Conservation (phyloP, 92 coral and sea anemone genomes). For the Montipora capitata region DNA sequence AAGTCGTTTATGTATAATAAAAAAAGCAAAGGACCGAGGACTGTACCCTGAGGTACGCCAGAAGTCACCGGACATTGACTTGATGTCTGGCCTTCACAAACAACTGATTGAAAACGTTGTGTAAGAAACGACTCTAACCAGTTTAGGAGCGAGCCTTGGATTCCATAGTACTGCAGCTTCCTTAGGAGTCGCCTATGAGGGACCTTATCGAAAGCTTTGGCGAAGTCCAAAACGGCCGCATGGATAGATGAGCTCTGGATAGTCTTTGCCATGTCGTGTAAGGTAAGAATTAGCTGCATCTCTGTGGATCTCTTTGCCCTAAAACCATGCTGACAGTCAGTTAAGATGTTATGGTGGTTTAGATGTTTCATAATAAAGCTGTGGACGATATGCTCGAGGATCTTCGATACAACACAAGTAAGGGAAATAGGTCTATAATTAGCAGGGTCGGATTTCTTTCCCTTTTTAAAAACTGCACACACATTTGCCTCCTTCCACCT, state of each 20-base stretch:
- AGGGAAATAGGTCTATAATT: slow-evolving; percentile 59
- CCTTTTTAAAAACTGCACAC: slow-evolving; percentile 12
- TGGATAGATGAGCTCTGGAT: neutral
- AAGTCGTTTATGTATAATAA: no score
- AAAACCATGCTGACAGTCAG: slow-evolving; percentile 43
- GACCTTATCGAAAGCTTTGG: no score
- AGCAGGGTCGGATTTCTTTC: slow-evolving; percentile 45
- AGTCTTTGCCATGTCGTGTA: slow-evolving; percentile 44
- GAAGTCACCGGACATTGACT: no score
- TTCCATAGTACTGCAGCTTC: no score
- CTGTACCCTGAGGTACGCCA: no score
- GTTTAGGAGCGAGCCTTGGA: no score
- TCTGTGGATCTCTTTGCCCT: slow-evolving; percentile 17
- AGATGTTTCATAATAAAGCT: slow-evolving; percentile 58
- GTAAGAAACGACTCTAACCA: no score
- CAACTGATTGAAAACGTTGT: no score
- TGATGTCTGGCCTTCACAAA: no score
- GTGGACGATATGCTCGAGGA: slow-evolving; percentile 42
- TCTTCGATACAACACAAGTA: slow-evolving; percentile 20
- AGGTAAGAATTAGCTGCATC: slow-evolving; percentile 38
- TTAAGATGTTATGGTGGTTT: slow-evolving; percentile 5
- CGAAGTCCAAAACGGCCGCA: no score
- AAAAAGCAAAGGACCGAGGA: no score
- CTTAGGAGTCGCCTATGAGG: no score
- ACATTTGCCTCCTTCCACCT: slow-evolving; percentile 13